phyloP scores from a whole-genome alignment of 2,797 vertebrate genomes.

The Arremon aurantiirostris region DNA sequence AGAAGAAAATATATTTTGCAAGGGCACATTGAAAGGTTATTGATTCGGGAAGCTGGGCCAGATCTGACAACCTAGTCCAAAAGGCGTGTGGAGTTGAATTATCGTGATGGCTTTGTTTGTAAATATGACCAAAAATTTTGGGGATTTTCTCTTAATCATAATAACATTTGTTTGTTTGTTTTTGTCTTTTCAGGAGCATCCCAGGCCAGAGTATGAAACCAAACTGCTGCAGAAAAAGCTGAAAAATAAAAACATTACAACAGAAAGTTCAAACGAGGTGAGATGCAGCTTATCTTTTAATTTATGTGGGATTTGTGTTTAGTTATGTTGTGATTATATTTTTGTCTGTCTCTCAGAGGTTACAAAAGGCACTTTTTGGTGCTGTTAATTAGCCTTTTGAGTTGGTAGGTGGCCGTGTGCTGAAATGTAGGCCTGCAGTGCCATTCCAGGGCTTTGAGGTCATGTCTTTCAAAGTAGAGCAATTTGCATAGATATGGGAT shows the following conservation, averaged over 20 bases:
- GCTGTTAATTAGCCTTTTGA: not conserved
- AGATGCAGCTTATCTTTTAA: not conserved
- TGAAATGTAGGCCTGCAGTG: not conserved
- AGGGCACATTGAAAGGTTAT: not conserved
- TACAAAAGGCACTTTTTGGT: not conserved
- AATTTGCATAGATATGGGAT: not conserved
- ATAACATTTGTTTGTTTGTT: not conserved
- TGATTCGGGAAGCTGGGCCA: not conserved
- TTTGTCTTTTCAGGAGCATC: constrained; percentile 78
- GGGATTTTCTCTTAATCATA: not conserved
- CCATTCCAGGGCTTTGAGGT: not conserved
- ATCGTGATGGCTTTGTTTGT: not conserved
- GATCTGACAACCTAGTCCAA: not conserved
- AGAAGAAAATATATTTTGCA: not conserved
- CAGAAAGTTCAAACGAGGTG: constrained; percentile 82
- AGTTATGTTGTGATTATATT: not conserved
- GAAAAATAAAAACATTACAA: constrained; percentile 72
- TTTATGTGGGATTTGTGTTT: not conserved
- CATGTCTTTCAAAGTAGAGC: not conserved
- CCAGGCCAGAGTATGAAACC: constrained; percentile 92
- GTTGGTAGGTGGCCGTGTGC: not conserved
- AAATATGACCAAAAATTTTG: not conserved
- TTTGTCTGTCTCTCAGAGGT: not conserved
- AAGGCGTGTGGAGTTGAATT: not conserved
- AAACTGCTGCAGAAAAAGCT: constrained; percentile 86